Evolutionary conservation across 2,113 vertebrate genomes (phyloP).

Genomic region (Elachura formosa): DNA sequence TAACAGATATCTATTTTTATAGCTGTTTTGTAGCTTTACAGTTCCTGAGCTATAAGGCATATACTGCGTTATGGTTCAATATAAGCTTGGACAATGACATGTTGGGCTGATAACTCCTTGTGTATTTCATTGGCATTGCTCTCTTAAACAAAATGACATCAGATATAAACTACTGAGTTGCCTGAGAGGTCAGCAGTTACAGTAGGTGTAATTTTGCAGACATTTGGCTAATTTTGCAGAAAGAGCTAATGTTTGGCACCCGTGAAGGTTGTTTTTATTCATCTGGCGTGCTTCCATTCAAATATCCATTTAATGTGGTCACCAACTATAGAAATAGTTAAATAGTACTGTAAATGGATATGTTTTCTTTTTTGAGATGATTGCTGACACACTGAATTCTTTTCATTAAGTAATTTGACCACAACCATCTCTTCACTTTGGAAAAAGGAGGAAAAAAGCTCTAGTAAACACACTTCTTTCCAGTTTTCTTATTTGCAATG

Average conservation of each 20-base stretch:
- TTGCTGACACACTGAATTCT: not conserved
- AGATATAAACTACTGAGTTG: not conserved
- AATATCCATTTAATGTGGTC: conserved; percentile 10
- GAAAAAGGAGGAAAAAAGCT: not conserved
- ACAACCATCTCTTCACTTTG: conserved; percentile 1
- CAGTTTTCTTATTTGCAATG: not conserved
- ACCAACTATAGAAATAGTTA: conserved; percentile 22
- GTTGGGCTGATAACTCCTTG: not conserved
- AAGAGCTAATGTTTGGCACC: not conserved
- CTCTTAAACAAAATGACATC: not conserved
- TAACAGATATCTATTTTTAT: not conserved
- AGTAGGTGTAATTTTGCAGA: not conserved
- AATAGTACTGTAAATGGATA: conserved; percentile 51
- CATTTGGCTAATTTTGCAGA: not conserved
- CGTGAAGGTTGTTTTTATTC: not conserved
- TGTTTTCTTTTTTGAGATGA: conserved; percentile 31
- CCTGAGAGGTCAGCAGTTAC: not conserved
- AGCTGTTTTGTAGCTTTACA: not conserved
- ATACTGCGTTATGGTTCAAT: not conserved
- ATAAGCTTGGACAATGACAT: not conserved
- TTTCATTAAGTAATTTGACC: conserved; percentile 47
- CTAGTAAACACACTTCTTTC: not conserved
- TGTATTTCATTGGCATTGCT: not conserved
- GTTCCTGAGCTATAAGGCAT: not conserved
- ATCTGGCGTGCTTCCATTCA: not conserved